Base-by-base conservation (phyloP, 2,888 invertebrate genomes). In the Epinotia bilunana region DNA sequence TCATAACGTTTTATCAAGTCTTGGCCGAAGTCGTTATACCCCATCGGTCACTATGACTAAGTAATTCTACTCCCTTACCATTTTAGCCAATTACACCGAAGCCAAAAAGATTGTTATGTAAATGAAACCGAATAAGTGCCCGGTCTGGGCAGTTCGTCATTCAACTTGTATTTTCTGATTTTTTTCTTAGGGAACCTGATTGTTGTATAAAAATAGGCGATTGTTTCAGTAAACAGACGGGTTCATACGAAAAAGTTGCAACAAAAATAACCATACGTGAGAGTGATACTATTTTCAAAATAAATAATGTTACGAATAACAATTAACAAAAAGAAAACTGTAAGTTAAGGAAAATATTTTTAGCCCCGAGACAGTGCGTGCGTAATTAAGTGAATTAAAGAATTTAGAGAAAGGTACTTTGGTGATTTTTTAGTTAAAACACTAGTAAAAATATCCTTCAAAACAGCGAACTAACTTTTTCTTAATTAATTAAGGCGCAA, bases 401-500 rank as follows among this genome's bases (percentile, higher is more conserved):
- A 33, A 33, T 33, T 33, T 33, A 33, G 7, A 33, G 6, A 33
- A 33, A 12, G 58, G 23, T 11, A 12, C 9, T 43, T 43, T 12
- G 12, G 43, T 12, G 13, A 13, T 28, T 60, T 23, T 16, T 11
- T 33, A 46, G 2, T 13, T 20, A 72, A 64, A 57, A 49, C 3
- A 60, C 7, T 13, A 23, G 16, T 57, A 12, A 7, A 60, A 77
- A 78, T 79, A 80, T 77, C 78, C 80, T 81, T 79, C 78, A 77
- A 80, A 79, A 82, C 79, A 75, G 78, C 78, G 79, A 78, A 82
- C 83, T 84, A 60, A 83, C 85, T 88, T 90, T 91, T 92, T 93
- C 92, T 90, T 93, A 93, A 93, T 93, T 93, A 94, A 94, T 92
- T 91, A 93, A 92, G 91, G 91, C 90, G 87, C 91, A 92, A 93